Percentiles rank a stretch among this genome's conserved stretches.
Evolutionary conservation across 2,888 invertebrate genomes (phyloP).

Genomic region (Hypomecis punctinalis): DNA sequence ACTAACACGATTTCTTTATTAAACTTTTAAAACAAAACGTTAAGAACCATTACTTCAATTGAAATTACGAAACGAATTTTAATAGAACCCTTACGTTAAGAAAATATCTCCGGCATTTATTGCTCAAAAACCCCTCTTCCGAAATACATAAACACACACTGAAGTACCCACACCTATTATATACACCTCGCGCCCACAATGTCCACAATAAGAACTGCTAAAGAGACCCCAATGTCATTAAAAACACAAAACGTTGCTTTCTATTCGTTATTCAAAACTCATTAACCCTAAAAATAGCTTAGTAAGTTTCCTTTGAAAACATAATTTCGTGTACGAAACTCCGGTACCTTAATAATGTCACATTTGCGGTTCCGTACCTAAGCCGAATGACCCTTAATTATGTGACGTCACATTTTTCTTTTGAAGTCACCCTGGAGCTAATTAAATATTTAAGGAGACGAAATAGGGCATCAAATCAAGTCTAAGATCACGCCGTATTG

Average conservation of each 20-base stretch:
- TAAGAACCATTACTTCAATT: no score
- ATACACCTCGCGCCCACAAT: neutral
- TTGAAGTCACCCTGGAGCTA: constrained; percentile 40
- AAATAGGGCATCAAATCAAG: constrained; percentile 5
- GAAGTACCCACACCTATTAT: neutral
- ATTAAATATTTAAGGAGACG: constrained; percentile 20
- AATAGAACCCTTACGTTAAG: no score
- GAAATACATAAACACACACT: neutral
- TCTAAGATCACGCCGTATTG: neutral
- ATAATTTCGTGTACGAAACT: constrained; percentile 51
- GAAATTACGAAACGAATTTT: no score
- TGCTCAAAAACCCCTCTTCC: neutral
- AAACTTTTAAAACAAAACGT: no score
- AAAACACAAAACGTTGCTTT: constrained; percentile 35
- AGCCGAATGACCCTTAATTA: constrained; percentile 54
- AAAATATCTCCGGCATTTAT: no score
- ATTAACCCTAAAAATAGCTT: constrained; percentile 63
- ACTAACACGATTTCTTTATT: no score
- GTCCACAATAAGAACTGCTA: constrained; percentile 16
- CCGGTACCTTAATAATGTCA: constrained; percentile 50
- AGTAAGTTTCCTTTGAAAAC: constrained; percentile 55
- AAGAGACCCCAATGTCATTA: constrained; percentile 33
- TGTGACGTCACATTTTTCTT: constrained; percentile 48
- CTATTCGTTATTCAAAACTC: constrained; percentile 51
- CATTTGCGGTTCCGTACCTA: constrained; percentile 48